Evolutionary conservation across 2,113 vertebrate species (phyloP).

Genomic region (Daubentonia madagascariensis): DNA sequence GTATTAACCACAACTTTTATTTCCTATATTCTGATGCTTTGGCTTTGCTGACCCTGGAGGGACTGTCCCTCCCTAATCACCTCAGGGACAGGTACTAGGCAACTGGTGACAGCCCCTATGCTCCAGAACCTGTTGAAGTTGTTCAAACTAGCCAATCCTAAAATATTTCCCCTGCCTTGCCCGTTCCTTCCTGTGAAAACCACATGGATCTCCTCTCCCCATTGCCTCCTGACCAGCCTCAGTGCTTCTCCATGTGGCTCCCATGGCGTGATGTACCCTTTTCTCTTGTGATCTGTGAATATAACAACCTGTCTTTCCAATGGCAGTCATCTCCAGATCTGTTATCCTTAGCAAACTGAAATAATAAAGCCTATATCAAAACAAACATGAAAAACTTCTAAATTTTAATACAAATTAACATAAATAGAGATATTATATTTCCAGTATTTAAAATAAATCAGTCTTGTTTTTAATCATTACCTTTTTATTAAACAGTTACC

Average conservation of each 20-base stretch:
- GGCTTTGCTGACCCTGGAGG: not conserved
- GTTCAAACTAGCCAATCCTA: not conserved
- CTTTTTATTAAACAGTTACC: not conserved
- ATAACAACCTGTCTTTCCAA: not conserved
- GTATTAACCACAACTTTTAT: not conserved
- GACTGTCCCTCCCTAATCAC: not conserved
- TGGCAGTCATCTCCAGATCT: not conserved
- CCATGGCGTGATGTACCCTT: rapidly evolving
- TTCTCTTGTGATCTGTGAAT: not conserved
- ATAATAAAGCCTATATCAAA: not conserved
- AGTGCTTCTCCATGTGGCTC: not conserved
- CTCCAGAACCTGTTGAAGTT: not conserved
- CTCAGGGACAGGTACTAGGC: not conserved
- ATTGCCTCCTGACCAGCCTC: not conserved
- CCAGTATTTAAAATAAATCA: not conserved
- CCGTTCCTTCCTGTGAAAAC: not conserved
- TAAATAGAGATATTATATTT: not conserved
- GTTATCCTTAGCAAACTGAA: not conserved
- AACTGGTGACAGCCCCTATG: not conserved
- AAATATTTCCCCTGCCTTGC: not conserved
- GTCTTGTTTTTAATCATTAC: not conserved
- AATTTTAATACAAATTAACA: not conserved
- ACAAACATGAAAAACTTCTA: not conserved
- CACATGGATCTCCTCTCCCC: no score
- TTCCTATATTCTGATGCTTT: not conserved